Base-by-base conservation (phyloP, 2,888 invertebrate species). In the Hydrotaea cyrtoneurina region DNA sequence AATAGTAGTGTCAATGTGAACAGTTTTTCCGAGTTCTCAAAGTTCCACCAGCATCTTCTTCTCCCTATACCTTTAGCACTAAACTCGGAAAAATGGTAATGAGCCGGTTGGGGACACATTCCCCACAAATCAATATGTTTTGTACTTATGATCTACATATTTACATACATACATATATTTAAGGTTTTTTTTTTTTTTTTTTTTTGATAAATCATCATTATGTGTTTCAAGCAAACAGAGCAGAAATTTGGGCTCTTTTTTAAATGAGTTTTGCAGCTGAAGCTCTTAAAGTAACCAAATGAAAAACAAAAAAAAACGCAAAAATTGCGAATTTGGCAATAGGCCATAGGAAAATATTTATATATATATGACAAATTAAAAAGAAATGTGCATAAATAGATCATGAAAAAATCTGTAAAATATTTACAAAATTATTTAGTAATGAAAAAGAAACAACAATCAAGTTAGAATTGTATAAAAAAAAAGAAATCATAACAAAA, bases 291-390 rank as follows among this genome's bases (percentile, higher is more conserved):
- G 66, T 69, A 59, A 39, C 43, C n/a, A 19, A 59, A n/a, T 39
- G 15, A 31, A 21, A 21, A 43, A 71, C 21, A 53, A 31, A 17
- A 53, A 46, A 39, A 46, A 66, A 72, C 59, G 53, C 43, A 10
- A 50, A 36, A 64, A 15, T 39, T n/a, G 39, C 46, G 21, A 72
- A 74, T 78, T 78, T 82, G 78, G 82, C 82, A 78, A 31, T 19
- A 62, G 53, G 74, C 78, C 82, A 82, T 50, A 69, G 71, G 59
- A 59, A 59, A 23, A 59, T 50, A 43, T 13, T 13, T 64, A 57
- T 7, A 31, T 53, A 53, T 55, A 31, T 53, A 53, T 55, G 53
- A 78, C 62, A 71, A 75, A 50, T 62, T 71, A 43, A 46, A 81
- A 81, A 77, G 43, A 64, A 71, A 62, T 69, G n/a, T 66, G n/a